Base-by-base conservation (phyloP, 2,797 vertebrate genomes). In the Syncerus caffer region DNA sequence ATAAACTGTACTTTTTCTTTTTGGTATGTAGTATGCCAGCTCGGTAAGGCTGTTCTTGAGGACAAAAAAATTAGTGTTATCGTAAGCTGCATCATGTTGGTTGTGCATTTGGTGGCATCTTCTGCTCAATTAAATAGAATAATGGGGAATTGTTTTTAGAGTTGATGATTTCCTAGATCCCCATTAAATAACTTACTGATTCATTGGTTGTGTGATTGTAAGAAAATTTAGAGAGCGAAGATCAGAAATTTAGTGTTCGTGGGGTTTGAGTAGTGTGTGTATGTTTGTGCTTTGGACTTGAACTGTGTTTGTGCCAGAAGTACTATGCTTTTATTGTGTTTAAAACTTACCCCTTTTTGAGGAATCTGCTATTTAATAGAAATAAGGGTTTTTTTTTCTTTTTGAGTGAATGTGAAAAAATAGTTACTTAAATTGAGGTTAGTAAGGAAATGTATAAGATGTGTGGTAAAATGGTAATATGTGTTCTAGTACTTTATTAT, bases 1-100 rank as follows among this genome's bases (percentile, higher is more conserved):
- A 42, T 98, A 97, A 98, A 97, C 64, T 95, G 57, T 95, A 86
- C n/a, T 97, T 98, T 95, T 95, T 98, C 95, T 97, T 98, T 98
- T 98, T 94, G 51, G 93, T 96, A 93, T 85, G 58, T 97, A 99
- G 98, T 86, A 50, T 98, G 94, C 98, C 98, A 96, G 14, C 97
- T 98, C 89, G 97, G 99, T 99, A 98, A 98, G 98, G 16, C 97
- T 97, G 93, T 96, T 98, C 96, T 98, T 97, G 97, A 98, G 94
- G 98, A 98, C 96, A 96, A 89, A 98, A 96, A 97, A 96, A 97
- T 19, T 97, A 86, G 88, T 96, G 94, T 17, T 98, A 27, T 98
- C 50, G 98, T 99, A 98, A 99, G 98, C 98, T 92, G 96, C 98
- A 98, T 98, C 97, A 8, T 97, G 97, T 97, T 98, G 97, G 83